Percentiles rank a stretch among this genome's conserved stretches.
Conservation (phyloP, 35 echinoderm and acorn worm species). For the Amphiura filiformis region DNA sequence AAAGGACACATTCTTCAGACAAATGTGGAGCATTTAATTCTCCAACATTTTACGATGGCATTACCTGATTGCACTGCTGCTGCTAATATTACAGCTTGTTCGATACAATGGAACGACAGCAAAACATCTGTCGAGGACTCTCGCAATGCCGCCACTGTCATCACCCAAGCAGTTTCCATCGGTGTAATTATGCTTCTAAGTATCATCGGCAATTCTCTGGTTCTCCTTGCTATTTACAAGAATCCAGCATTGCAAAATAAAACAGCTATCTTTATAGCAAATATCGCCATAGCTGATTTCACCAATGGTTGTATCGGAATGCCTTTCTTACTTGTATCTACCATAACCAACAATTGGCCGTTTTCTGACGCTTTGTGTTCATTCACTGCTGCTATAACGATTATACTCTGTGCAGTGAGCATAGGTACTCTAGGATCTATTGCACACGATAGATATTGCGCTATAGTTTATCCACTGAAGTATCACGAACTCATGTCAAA, state of each 20-base stretch:
- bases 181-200: conserved; percentile 53
- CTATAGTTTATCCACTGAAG: conserved; percentile 17
- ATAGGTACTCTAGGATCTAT: neutral
- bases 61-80: no score
- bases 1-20: no score
- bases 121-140: no score
- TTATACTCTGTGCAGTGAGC: conserved; percentile 29
- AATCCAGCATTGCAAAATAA: conserved; percentile 47
- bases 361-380: conserved; percentile 39
- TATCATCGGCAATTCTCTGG: conserved; percentile 54
- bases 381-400: conserved; percentile 19
- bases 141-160: no score
- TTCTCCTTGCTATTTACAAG: conserved; percentile 46
- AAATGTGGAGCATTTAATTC: no score
- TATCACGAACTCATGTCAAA: neutral
- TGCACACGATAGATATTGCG: conserved; percentile 15
- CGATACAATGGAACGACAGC: no score
- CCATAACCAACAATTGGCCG: conserved; percentile 45
- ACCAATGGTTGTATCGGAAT: conserved; percentile 41
- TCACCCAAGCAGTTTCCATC: no score
- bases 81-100: no score
- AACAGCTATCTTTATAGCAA: conserved; percentile 66
- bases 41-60: no score
- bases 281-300: conserved; percentile 67
- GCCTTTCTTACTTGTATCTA: conserved; percentile 46